Conservation (phyloP, 2,888 invertebrate genomes). For the Eilema sororculum region DNA sequence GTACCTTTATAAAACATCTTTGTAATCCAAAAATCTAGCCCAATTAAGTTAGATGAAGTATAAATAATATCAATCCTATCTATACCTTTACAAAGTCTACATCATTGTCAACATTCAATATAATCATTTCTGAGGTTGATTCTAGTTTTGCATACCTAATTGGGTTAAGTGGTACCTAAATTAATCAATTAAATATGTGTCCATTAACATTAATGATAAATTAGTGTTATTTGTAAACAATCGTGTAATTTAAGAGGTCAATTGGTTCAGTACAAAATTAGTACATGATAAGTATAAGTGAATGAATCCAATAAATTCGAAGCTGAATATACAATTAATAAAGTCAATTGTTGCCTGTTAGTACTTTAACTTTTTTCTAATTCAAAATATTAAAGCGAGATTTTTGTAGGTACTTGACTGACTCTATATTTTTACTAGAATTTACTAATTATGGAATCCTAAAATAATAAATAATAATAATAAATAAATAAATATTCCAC, state of each 20-base stretch:
- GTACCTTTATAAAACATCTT: no score
- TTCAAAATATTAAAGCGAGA: conserved; percentile 11
- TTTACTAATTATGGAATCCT: no score
- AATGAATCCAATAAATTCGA: conserved; percentile 41
- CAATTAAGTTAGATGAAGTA: neutral
- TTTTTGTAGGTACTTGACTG: conserved; percentile 9
- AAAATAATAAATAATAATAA: no score
- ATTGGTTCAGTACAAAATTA: conserved; percentile 36
- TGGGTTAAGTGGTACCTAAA: neutral
- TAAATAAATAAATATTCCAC: no score
- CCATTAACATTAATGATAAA: neutral
- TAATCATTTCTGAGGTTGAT: neutral
- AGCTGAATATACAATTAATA: conserved; percentile 38
- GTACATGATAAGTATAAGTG: conserved; percentile 39
- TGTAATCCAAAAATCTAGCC: neutral
- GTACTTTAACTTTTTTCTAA: conserved; percentile 21
- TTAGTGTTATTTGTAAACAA: neutral
- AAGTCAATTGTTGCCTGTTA: conserved; percentile 25
- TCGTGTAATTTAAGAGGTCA: conserved; percentile 28
- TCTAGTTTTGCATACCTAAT: no score
- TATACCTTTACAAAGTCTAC: neutral
- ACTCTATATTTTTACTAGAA: neutral
- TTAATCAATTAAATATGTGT: neutral
- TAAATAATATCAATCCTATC: neutral
- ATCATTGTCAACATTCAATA: neutral